phyloP scores from a whole-genome alignment of 92 coral and sea anemone genomes.

The Diadumene lineata region DNA sequence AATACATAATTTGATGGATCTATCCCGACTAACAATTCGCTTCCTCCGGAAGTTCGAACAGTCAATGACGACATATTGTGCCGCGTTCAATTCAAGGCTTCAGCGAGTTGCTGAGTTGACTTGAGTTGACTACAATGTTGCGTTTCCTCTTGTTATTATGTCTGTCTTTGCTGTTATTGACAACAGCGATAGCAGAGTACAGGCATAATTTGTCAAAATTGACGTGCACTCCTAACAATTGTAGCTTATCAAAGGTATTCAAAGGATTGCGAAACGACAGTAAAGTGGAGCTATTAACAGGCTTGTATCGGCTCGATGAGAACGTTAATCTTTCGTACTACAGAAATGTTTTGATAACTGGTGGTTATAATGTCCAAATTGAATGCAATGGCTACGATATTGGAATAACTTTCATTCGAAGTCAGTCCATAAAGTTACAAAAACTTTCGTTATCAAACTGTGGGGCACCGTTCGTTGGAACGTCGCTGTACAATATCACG shows the following conservation, averaged over 20 bases:
- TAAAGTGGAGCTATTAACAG: conserved; percentile 18
- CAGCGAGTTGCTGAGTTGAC: neutral
- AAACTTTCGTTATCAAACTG: conserved; percentile 30
- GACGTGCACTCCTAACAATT: neutral
- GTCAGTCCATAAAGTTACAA: conserved; percentile 21
- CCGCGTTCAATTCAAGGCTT: no score
- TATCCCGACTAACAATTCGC: no score
- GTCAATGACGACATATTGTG: no score
- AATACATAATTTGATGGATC: no score
- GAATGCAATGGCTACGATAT: conserved; percentile 18
- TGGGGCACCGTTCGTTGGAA: conserved; percentile 37
- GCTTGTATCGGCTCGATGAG: conserved; percentile 20
- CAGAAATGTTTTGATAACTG: conserved; percentile 24
- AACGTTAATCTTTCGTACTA: conserved; percentile 27
- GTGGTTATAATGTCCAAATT: conserved; percentile 11
- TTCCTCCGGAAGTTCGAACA: no score
- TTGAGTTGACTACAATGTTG: neutral
- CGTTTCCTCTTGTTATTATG: neutral
- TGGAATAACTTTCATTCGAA: conserved; percentile 37
- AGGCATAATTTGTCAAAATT: conserved; percentile 16
- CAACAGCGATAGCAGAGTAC: neutral
- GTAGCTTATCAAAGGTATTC: conserved; percentile 17
- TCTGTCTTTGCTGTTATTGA: neutral
- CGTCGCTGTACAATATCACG: conserved; percentile 50
- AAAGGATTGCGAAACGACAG: conserved; percentile 5